Base-by-base conservation (phyloP, 2,797 vertebrate genomes). In the Paedocypris micromegethes region DNA sequence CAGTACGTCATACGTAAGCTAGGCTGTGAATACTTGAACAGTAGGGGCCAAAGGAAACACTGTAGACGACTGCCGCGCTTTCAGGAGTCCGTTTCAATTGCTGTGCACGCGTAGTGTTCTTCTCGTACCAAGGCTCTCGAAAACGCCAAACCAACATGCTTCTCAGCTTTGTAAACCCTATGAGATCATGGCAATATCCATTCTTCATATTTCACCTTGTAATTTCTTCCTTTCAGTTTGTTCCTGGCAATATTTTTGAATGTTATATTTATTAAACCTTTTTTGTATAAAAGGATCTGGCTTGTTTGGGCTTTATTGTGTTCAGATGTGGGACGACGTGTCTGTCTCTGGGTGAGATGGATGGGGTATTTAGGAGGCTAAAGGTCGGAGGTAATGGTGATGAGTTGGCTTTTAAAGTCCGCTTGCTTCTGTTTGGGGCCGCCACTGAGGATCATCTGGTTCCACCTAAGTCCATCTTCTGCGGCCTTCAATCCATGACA, bases 201-300 rank as follows among this genome's bases (percentile, higher is more conserved):
- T 87, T 72, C 75, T 94, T 89, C 91, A 88, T 88, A 67, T 84
- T 70, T 90, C 84, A 90, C 88, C 85, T 90, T 91, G 87, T 87
- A 90, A 88, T 92, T 69, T 66, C 56, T 37, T 62, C 54, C 60
- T 68, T 74, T 90, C 84, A 89, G 88, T 85, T 90, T 97, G 92
- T 95, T 95, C 91, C 88, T 94, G 94, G 92, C 94, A 93, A 95
- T 95, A 93, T 94, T 93, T 92, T 93, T 90, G 88, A 91, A 96
- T 98, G 92, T 94, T 91, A 94, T 98, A 98, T 98, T 98, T 98
- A 98, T 98, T 98, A 98, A 98, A 98, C 94, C 93, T 96, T 23
- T 23, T 97, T 98, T 98, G 93, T 98, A 97, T 91, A 91, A 97
- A 98, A 98, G 93, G 88, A 88, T 51, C 70, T 72, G 71, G 83